phyloP scores from a whole-genome alignment of 92 coral and sea anemone genomes.

The Actinernus sp. region DNA sequence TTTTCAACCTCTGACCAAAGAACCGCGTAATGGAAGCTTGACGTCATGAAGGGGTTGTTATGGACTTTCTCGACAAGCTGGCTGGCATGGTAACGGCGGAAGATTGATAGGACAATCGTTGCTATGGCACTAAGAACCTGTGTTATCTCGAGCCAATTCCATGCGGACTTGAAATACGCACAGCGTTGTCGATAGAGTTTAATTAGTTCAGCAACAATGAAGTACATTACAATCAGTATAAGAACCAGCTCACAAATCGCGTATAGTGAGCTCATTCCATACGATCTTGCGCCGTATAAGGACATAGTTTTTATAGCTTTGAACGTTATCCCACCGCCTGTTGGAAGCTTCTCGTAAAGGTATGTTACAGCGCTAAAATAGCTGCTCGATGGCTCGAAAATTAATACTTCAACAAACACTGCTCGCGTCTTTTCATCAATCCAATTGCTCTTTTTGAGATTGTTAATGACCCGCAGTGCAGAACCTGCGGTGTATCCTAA shows the following conservation, averaged over 20 bases:
- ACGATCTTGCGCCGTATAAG: constrained; percentile 78
- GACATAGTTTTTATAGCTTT: constrained; percentile 80
- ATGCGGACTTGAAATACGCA: constrained; percentile 70
- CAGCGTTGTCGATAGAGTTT: constrained; percentile 80
- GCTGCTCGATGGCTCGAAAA: constrained; percentile 86
- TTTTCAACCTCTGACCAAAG: constrained; percentile 82
- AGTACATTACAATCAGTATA: constrained; percentile 71
- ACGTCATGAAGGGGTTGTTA: constrained; percentile 77
- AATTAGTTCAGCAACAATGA: constrained; percentile 72
- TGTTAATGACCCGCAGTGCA: constrained; percentile 73
- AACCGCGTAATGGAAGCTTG: constrained; percentile 94
- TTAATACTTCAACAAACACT: constrained; percentile 82
- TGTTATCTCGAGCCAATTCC: constrained; percentile 89
- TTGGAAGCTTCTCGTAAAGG: constrained; percentile 74
- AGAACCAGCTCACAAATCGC: constrained; percentile 85
- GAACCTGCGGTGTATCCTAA: constrained; percentile 84
- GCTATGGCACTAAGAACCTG: constrained; percentile 77
- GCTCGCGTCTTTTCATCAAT: constrained; percentile 92
- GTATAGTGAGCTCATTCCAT: constrained; percentile 73
- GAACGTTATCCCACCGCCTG: constrained; percentile 78
- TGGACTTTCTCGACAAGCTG: constrained; percentile 78
- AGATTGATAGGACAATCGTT: constrained; percentile 84
- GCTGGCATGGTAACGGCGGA: constrained; percentile 87
- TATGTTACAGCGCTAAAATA: constrained; percentile 92
- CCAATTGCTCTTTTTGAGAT: constrained; percentile 82